Percentiles rank a stretch among this genome's conserved stretches.
Evolutionary conservation across 2,888 invertebrate genomes (phyloP).

Genomic region (Clunio marinus): DNA sequence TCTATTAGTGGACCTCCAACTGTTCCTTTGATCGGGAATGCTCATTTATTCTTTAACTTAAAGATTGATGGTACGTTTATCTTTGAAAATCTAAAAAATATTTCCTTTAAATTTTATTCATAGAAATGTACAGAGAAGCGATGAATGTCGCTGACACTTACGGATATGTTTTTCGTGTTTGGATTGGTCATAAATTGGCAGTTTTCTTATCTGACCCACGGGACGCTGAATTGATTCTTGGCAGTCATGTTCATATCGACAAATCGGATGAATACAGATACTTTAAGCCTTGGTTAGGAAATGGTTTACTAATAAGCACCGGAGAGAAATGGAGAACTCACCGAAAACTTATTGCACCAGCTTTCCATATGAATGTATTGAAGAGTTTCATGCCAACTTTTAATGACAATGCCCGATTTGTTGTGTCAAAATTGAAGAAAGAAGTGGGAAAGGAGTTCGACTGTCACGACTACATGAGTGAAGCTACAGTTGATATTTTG

Average conservation of each 20-base stretch:
- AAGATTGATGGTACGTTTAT: slow-evolving; percentile 57
- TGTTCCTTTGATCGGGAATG: slow-evolving; percentile 67
- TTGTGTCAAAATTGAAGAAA: slow-evolving; percentile 61
- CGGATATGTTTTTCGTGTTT: slow-evolving; percentile 57
- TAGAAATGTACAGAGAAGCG: slow-evolving; percentile 56
- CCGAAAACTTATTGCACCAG: slow-evolving; percentile 77
- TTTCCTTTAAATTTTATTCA: neutral
- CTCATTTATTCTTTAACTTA: slow-evolving; percentile 59
- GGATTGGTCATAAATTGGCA: slow-evolving; percentile 66
- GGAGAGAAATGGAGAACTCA: slow-evolving; percentile 77
- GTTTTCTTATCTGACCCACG: slow-evolving; percentile 65
- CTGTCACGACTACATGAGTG: slow-evolving; percentile 74
- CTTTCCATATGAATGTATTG: slow-evolving; percentile 76
- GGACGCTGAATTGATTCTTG: slow-evolving; percentile 69
- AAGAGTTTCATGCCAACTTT: slow-evolving; percentile 75
- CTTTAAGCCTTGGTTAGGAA: slow-evolving; percentile 76
- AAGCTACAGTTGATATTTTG: slow-evolving; percentile 73
- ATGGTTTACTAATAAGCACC: slow-evolving; percentile 71
- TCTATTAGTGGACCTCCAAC: slow-evolving; percentile 65
- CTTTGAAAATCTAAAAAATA: neutral
- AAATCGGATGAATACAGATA: slow-evolving; percentile 69
- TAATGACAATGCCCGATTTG: slow-evolving; percentile 67
- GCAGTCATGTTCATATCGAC: slow-evolving; percentile 70
- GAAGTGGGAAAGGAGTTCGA: slow-evolving; percentile 70
- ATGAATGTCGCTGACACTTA: slow-evolving; percentile 54